These are phyloP conservation scores for Melanotaenia boesemani DNA, from an alignment of 2,797 vertebrate species.

Conservation along the genomic window DNA sequence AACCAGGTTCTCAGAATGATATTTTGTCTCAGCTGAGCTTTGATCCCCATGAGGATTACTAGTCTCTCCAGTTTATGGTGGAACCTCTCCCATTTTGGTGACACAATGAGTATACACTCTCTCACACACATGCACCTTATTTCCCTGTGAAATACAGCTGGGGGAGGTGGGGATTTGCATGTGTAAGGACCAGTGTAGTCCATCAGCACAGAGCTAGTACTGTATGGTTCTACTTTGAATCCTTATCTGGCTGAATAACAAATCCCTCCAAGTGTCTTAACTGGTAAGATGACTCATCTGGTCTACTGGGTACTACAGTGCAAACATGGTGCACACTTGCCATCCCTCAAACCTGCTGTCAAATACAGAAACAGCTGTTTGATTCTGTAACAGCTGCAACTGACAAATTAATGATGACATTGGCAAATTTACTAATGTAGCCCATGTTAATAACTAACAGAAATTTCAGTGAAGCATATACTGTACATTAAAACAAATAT, in stretches of 20 bases:
- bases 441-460: neutral
- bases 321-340: neutral
- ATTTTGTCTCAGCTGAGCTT: neutral
- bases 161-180: constrained; percentile 72
- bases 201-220: constrained; percentile 39
- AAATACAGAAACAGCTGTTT: neutral
- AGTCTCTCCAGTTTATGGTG: neutral
- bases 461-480: neutral
- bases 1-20: neutral
- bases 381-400: neutral
- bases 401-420: neutral
- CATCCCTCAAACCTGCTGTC: neutral
- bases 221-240: constrained; percentile 72
- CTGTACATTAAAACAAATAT: neutral
- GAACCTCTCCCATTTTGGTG: neutral
- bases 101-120: constrained; percentile 13
- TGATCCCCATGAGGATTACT: neutral
- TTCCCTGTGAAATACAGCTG: constrained; percentile 75
- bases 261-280: constrained; percentile 22
- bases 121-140: constrained; percentile 54
- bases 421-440: neutral
- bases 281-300: constrained; percentile 17
- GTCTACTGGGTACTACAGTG: neutral
- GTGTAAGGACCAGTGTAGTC: constrained; percentile 30
- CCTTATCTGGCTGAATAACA: constrained; percentile 57